Conservation (phyloP, 2,888 invertebrate species). For the Eubasilissa splendida region DNA sequence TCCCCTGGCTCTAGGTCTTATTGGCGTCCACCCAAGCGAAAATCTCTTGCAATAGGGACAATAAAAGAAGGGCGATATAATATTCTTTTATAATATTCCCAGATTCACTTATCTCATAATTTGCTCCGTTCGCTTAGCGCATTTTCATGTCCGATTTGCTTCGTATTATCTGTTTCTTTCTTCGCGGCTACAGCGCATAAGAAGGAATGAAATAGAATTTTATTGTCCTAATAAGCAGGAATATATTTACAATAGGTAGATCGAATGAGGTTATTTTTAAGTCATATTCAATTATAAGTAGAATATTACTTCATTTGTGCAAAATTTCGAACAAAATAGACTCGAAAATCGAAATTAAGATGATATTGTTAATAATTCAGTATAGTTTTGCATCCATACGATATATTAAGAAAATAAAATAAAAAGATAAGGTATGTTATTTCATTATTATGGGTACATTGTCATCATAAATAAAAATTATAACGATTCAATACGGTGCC, state of each 20-base stretch:
- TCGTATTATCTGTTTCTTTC: constrained; percentile 39
- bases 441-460: no score
- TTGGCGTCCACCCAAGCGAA: constrained; percentile 22
- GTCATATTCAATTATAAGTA: no score
- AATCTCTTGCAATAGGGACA: constrained; percentile 26
- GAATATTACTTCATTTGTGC: no score
- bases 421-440: no score
- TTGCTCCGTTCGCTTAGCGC: constrained; percentile 35
- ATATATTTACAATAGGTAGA: not conserved
- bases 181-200: constrained; percentile 6
- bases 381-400: no score
- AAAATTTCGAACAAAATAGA: no score
- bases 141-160: constrained; percentile 48
- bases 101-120: constrained; percentile 43
- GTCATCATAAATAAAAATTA: no score
- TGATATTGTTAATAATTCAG: no score
- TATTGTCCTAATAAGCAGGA: not conserved
- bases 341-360: no score
- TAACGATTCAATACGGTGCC: no score
- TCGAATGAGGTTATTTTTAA: constrained; percentile 10
- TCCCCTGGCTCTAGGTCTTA: constrained; percentile 19
- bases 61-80: constrained; percentile 25
- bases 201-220: constrained; percentile 10
- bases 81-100: constrained; percentile 38
- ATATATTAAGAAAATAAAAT: no score